Evolutionary conservation across 2,797 vertebrate genomes (phyloP), one percentile per base, ranked within the genome.

Genomic region (Acipenser oxyrinchus): DNA sequence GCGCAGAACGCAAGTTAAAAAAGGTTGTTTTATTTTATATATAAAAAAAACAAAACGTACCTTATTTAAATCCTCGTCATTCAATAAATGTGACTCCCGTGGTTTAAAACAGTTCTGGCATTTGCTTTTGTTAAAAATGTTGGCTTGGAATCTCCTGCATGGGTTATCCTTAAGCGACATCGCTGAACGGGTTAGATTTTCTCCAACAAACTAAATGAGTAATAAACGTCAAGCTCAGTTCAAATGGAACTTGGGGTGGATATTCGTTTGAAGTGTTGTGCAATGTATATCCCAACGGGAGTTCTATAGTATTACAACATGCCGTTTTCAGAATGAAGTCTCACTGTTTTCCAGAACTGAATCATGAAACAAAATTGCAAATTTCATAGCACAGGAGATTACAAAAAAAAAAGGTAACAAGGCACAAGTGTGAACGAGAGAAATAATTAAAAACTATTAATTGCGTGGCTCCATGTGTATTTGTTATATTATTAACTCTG

Each of bases 91-190:
- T 1, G 94, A 95, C 75, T 98, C 95, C 68, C 95, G 85, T 62
- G 96, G 93, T 69, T 95, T 98, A 77, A 99, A 99, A 83, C 96
- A 98, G 82, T 99, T 98, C 86, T 98, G 96, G 82, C 95, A 99
- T 88, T 97, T 97, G 85, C 94, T 98, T 81, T 95, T 96, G 83
- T 99, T 96, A 82, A 99, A 98, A 81, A 98, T 95, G 78, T 98
- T 97, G 72, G 95, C 94, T 88, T 97, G 95, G 77, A 98, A 99
- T 83, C 96, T 98, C 78, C 93, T 83, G 86, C 95, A 97, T 48
- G 93, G 86, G 60, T 94, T 96, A 60, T 98, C 96, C 84, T 95
- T 96, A 55, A 88, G 84, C 75, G 93, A 91, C 94, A 96, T 96
- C 81, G 73, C 74, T 75, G 67, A 58, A 59, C 66, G 58, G 23